A percentile compares a stretch with the other conserved stretches of the same genome.
phyloP scores from a whole-genome alignment of 2,888 invertebrate genomes.

The Campopleginae sp. region DNA sequence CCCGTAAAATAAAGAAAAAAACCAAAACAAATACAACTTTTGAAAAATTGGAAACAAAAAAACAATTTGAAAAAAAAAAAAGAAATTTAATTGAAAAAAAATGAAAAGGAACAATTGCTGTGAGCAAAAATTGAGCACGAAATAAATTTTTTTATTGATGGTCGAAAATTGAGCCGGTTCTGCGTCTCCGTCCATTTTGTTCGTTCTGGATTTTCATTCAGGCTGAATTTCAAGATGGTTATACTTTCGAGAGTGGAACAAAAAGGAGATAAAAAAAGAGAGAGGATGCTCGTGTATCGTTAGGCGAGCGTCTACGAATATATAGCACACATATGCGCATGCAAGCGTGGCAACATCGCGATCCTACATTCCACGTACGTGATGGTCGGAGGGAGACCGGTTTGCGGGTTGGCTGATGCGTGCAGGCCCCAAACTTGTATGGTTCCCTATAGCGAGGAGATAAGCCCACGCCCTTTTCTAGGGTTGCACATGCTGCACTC shows the following conservation, averaged over 20 bases:
- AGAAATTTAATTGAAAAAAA: too few species aligned
- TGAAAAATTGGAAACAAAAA: too few species aligned
- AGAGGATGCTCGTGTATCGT: constrained; percentile 27
- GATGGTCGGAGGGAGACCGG: constrained; percentile 67
- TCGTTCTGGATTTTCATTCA: neutral
- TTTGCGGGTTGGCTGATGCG: constrained; percentile 65
- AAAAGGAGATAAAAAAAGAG: constrained; percentile 1
- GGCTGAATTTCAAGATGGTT: neutral
- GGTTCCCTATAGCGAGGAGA: constrained; percentile 64
- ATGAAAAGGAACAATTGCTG: too few species aligned
- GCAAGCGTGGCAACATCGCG: constrained; percentile 71
- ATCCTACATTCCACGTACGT: constrained; percentile 70
- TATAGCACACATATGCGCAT: constrained; percentile 62
- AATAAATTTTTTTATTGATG: neutral
- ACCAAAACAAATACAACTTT: too few species aligned
- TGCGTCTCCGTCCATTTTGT: constrained; percentile 2
- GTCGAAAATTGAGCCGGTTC: neutral
- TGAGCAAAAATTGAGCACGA: too few species aligned
- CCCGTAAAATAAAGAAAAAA: too few species aligned
- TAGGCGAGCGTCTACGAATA: constrained; percentile 7
- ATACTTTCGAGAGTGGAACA: neutral
- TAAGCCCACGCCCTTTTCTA: constrained; percentile 68
- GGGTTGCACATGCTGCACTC: constrained; percentile 43
- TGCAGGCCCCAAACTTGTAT: constrained; percentile 55
- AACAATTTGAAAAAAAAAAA: too few species aligned